Evolutionary conservation across 2,797 vertebrate species (phyloP).

Genomic region (Pangasius macronema): DNA sequence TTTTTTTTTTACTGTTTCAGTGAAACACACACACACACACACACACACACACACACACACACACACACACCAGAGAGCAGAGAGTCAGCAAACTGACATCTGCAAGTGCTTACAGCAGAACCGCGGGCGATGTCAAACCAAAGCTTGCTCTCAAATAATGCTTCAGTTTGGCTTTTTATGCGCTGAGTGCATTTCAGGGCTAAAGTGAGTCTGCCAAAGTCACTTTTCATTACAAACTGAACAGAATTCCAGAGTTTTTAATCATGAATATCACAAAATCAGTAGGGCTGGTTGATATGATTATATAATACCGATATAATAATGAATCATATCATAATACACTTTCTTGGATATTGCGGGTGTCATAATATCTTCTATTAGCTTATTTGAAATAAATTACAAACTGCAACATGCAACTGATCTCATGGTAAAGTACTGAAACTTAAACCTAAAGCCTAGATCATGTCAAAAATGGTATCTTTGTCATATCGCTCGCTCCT

Average conservation of each 20-base stretch:
- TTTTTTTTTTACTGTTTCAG: not conserved
- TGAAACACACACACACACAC: no score
- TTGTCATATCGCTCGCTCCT: not conserved
- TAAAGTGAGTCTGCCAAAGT: not conserved
- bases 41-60: not conserved
- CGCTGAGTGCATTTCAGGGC: not conserved
- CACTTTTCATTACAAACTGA: not conserved
- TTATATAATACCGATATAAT: not conserved
- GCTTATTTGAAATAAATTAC: not conserved
- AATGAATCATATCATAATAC: not conserved
- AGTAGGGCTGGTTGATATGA: no score
- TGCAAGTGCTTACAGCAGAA: constrained; percentile 20
- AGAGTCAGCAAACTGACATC: constrained; percentile 47
- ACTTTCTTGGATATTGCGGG: not conserved
- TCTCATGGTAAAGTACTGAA: not conserved
- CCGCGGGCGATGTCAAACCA: constrained; percentile 29
- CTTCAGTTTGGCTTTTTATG: constrained; percentile 34
- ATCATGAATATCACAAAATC: no score
- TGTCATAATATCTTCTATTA: not conserved
- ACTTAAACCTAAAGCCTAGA: not conserved
- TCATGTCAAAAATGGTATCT: not conserved
- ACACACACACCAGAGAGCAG: not conserved
- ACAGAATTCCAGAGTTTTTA: not conserved
- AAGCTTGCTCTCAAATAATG: constrained; percentile 28
- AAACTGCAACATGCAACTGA: not conserved